A percentile compares a stretch with the other conserved stretches of the same genome.
Conservation (phyloP, 2,797 vertebrate genomes). For the Parauchenoglanis ngamensis region DNA sequence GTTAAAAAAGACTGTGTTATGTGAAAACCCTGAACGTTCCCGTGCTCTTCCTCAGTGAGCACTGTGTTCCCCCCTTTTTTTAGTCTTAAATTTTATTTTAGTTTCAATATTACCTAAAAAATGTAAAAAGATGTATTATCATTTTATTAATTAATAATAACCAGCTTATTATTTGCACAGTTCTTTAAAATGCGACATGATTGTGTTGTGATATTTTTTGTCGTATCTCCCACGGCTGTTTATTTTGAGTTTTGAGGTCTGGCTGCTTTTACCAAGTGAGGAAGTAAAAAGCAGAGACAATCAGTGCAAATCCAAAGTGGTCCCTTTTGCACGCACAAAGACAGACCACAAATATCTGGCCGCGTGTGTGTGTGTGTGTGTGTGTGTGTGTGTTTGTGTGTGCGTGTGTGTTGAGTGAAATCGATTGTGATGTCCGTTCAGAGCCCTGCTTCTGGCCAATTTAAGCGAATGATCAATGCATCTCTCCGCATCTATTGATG, state of each 20-base stretch:
- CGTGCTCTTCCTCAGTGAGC: background rate
- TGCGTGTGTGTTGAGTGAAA: constrained; percentile 28
- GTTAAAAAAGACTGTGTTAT: too few species aligned
- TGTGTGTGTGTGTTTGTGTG: constrained; percentile 22
- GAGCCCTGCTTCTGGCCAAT: constrained; percentile 23
- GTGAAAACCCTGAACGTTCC: background rate
- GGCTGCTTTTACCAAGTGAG: background rate
- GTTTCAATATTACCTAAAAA: too few species aligned
- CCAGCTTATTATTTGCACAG: too few species aligned
- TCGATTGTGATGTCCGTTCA: constrained; percentile 34
- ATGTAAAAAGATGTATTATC: too few species aligned
- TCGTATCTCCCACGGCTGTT: too few species aligned
- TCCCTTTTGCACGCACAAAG: background rate
- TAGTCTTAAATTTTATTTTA: too few species aligned
- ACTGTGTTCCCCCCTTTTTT: background rate
- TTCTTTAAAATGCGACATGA: background rate
- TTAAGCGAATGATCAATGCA: constrained; percentile 30
- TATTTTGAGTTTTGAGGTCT: too few species aligned
- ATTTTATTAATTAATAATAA: too few species aligned
- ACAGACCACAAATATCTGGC: background rate
- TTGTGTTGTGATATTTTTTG: background rate
- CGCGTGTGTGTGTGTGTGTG: constrained; percentile 7
- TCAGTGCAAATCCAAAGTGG: background rate
- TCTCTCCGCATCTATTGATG: constrained; percentile 16
- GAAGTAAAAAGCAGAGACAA: constrained; percentile 15